These are phyloP conservation scores for Setipinna tenuifilis DNA, from an alignment of 2,797 vertebrate genomes.

Conservation along the genomic window DNA sequence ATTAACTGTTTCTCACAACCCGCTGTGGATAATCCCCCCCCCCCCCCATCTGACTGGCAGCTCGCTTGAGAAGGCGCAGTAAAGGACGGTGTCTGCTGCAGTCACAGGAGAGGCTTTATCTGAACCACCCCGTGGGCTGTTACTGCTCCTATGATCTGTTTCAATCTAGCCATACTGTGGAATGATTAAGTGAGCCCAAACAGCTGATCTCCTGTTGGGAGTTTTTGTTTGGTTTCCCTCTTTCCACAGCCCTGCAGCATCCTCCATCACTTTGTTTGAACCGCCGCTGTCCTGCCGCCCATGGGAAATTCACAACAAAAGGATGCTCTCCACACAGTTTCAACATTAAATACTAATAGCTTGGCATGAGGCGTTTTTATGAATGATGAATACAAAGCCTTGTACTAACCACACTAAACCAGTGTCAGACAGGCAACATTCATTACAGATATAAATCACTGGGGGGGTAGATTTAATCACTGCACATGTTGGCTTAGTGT, in stretches of 20 bases:
- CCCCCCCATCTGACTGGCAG: too few species aligned
- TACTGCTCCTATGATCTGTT: neutral
- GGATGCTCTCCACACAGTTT: neutral
- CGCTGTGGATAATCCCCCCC: neutral
- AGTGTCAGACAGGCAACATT: neutral
- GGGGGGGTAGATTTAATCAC: neutral
- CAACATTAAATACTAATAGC: neutral
- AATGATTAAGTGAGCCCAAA: neutral
- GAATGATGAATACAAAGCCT: neutral
- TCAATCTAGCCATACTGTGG: neutral
- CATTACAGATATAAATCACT: neutral
- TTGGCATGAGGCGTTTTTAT: neutral
- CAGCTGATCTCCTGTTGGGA: neutral
- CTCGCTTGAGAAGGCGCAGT: neutral
- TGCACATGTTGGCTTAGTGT: neutral
- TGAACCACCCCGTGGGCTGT: neutral
- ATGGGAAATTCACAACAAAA: neutral
- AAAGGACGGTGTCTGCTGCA: neutral
- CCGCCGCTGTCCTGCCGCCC: neutral
- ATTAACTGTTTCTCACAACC: neutral
- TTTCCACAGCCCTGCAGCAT: neutral
- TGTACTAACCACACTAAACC: neutral
- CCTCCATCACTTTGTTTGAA: neutral
- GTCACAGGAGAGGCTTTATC: neutral
- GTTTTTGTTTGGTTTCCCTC: constrained; percentile 1